Evolutionary conservation across 2,888 invertebrate species (phyloP), one percentile per base, ranked within the genome.

Genomic region (Cryptophagus acutangulus): DNA sequence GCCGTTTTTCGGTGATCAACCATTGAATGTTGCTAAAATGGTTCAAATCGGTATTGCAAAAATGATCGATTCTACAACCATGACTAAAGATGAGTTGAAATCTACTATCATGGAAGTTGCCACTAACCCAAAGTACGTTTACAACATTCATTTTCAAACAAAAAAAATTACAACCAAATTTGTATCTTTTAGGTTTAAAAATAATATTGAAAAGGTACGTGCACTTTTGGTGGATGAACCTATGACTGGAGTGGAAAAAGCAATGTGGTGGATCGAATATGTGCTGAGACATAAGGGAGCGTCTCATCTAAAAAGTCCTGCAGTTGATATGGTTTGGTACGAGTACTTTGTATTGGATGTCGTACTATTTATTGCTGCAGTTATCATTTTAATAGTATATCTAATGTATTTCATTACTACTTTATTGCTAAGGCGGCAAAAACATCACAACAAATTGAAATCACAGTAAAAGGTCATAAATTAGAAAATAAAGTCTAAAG

Each of bases 221-320:
- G 31, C 38, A 0, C 17, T 70, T 4, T 58, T 71, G 51, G 41
- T 45, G 2, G 73, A 74, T 42, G 64, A 69, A 45, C 70, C 71
- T 0, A 61, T 67, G 50, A 40, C 45, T 1, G 59, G 69, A 0
- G 29, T 72, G 17, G 74, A 75, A 26, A 67, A 68, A 33, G 74
- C 75, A 1, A 53, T 74, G 1, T 72, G 72, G 70, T 75, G 75
- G 75, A 74, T 74, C 1, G 74, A 76, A 42, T 75, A 75, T 49
- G 67, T 75, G 6, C 42, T 76, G 4, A 66, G 70, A 12, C 68
- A 75, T 41, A 59, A 65, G n/a, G 71, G 71, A 1, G 72, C 73
- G 1, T 57, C n/a, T n/a, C n/a, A n/a, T n/a, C n/a, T n/a, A n/a
- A n/a, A n/a, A n/a, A n/a, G n/a, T n/a, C n/a, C n/a, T n/a, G 9